phyloP scores from a whole-genome alignment of 2,797 vertebrate genomes.

The Clamator glandarius region DNA sequence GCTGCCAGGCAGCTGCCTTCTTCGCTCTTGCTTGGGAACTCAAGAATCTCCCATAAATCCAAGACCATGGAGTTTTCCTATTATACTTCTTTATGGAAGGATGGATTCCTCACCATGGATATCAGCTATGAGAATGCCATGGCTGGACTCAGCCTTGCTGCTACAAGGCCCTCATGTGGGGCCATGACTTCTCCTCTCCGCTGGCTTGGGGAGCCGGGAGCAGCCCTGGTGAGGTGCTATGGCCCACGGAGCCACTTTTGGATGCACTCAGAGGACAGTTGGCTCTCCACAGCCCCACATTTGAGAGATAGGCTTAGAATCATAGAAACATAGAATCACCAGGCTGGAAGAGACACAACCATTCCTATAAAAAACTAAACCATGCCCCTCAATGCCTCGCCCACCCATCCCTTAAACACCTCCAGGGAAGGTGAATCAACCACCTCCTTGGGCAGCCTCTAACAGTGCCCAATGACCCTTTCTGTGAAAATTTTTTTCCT shows the following conservation, averaged over 20 bases:
- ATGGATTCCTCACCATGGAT: neutral
- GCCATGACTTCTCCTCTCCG: neutral
- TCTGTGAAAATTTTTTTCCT: too few species aligned
- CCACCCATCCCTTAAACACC: too few species aligned
- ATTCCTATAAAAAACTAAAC: too few species aligned
- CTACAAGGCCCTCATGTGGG: neutral
- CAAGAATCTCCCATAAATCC: neutral
- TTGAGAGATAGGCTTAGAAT: neutral
- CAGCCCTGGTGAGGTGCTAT: neutral
- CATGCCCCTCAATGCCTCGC: too few species aligned
- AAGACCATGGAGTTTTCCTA: neutral
- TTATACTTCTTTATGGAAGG: neutral
- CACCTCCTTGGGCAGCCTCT: too few species aligned
- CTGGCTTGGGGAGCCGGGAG: accelerated
- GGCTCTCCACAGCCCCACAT: neutral
- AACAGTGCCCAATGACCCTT: too few species aligned
- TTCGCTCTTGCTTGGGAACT: neutral
- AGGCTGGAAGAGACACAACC: too few species aligned
- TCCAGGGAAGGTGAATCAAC: too few species aligned
- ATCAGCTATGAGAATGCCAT: neutral
- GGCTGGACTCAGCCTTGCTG: neutral
- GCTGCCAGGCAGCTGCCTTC: neutral
- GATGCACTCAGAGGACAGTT: neutral
- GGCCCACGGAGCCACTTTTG: accelerated
- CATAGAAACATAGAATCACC: too few species aligned